Base-by-base conservation (phyloP, 2,113 vertebrate genomes). In the Oreochromis tanganicae region DNA sequence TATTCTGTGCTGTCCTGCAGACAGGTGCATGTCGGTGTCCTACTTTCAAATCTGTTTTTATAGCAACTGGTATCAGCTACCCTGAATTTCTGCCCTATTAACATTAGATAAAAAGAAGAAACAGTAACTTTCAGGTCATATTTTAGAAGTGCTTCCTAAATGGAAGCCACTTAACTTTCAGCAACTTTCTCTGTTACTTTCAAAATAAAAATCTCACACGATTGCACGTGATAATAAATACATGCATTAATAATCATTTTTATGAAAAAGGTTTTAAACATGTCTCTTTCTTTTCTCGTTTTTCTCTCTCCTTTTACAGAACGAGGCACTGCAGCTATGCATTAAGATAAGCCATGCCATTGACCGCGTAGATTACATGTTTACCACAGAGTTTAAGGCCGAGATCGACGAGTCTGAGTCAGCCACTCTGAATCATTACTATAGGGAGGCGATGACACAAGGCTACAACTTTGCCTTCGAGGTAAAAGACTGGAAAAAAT, bases 401-500 rank as follows among this genome's bases (percentile, higher is more conserved):
- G 98, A 99, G 93, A 97, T 98, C 57, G 99, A 99, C 34, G 99
- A 99, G 57, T 97, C 97, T 0, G 99, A 99, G 89, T 97, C 97
- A 6, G 96, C 96, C 75, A 99, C 98, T 3, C 90, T 99, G 92
- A 98, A 99, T 88, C 99, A 99, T 82, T 99, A 99, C 95, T 97
- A 98, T 94, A 97, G 98, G 82, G 99, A 99, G 91, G 98, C 98
- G 7, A 99, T 99, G 99, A 98, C 98, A 93, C 98, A 99, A 91
- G 97, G 97, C 41, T 99, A 99, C 95, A 99, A 99, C 92, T 99
- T 99, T 91, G 99, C 98, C 61, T 99, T 99, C 48, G 99, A 99
- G 97, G 99, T 99, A 93, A 92, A 96, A 88, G 17, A 9, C 36
- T n/a, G 14, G 9, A 46, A 55, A 7, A 8, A 32, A 54, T 5